Evolutionary conservation across 2,888 invertebrate genomes (phyloP).

Genomic region (Atrina japonica): DNA sequence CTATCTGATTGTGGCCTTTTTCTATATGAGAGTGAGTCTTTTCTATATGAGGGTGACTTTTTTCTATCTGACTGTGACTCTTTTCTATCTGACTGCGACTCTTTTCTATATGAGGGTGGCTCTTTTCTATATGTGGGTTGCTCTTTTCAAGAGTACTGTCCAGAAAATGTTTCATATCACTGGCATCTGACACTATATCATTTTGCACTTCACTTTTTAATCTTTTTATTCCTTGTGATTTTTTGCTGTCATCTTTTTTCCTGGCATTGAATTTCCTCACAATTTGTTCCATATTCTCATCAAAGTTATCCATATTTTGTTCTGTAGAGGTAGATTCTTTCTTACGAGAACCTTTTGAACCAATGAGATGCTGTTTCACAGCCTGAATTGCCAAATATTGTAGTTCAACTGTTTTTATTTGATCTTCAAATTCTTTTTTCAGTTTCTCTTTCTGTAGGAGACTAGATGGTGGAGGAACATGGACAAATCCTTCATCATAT

Average conservation of each 20-base stretch:
- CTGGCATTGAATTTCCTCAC: background rate
- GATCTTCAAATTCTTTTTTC: conserved; percentile 32
- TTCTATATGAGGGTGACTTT: too few relatives aligned
- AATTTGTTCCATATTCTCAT: conserved; percentile 6
- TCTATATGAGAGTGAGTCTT: too few relatives aligned
- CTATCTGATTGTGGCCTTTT: background rate
- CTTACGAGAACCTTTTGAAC: background rate
- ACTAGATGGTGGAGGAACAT: conserved; percentile 29
- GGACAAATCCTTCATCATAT: conserved; percentile 28
- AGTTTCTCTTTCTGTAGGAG: conserved; percentile 25
- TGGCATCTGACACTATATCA: conserved; percentile 15
- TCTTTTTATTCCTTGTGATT: conserved; percentile 2
- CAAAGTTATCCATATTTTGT: background rate
- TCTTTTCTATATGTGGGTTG: background rate
- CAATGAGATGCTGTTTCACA: conserved; percentile 1
- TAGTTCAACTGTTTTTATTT: conserved; percentile 25
- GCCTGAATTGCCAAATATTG: conserved; percentile 11
- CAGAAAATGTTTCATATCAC: conserved; percentile 32
- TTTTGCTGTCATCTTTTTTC: conserved; percentile 1
- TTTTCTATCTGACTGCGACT: too few relatives aligned
- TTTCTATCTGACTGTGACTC: too few relatives aligned
- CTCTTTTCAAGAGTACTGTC: conserved; percentile 23
- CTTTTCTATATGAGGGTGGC: too few relatives aligned
- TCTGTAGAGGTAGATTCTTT: background rate
- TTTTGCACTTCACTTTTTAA: background rate